Evolutionary conservation across 2,113 vertebrate genomes (phyloP).

Genomic region (Oxyruncus cristatus): DNA sequence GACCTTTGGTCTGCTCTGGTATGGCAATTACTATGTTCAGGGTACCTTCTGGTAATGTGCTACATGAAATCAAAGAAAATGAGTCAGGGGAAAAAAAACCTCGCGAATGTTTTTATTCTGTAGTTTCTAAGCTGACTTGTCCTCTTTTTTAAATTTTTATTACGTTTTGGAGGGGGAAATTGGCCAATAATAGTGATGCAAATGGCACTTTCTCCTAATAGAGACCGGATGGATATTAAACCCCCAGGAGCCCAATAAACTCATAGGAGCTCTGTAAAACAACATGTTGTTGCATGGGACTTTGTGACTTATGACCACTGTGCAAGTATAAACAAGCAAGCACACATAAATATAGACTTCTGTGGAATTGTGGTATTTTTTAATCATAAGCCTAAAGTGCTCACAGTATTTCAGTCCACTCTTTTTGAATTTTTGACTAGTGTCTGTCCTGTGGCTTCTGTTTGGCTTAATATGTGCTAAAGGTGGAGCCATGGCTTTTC

Average conservation of each 20-base stretch:
- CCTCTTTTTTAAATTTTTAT: background rate
- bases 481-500: background rate
- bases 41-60: background rate
- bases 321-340: background rate
- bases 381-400: background rate
- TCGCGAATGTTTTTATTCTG: background rate
- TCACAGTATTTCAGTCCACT: background rate
- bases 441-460: background rate
- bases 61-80: background rate
- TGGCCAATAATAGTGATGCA: background rate
- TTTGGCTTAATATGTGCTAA: background rate
- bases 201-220: background rate
- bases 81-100: accelerated
- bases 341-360: background rate
- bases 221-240: background rate
- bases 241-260: background rate
- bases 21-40: background rate
- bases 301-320: background rate
- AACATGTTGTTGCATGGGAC: background rate
- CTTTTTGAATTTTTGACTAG: background rate
- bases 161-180: background rate
- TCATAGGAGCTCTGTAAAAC: background rate
- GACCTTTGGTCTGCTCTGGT: background rate
- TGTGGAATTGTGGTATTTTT: background rate
- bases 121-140: background rate